Percentiles rank a stretch among this genome's conserved stretches.
These are phyloP conservation scores for Amitus sp. DNA, from an alignment of 2,888 invertebrate species.

Conservation along the genomic window DNA sequence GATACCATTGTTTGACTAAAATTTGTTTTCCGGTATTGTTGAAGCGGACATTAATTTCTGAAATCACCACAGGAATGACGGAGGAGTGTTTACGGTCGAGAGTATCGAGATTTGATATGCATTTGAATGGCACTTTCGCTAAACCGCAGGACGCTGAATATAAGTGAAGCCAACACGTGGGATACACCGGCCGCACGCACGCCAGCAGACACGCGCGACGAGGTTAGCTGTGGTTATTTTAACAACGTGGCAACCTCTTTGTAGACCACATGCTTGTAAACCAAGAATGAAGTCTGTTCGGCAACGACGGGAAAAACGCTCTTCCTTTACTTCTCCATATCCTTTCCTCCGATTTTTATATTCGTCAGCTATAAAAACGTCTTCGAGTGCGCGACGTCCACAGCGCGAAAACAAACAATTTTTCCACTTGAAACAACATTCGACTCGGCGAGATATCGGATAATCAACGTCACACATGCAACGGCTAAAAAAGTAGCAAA, in stretches of 20 bases:
- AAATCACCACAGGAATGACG: no score
- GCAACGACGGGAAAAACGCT: conserved; percentile 46
- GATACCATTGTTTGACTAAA: no score
- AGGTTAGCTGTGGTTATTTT: conserved; percentile 63
- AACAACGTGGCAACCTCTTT: conserved; percentile 66
- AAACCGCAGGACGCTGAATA: conserved; percentile 50
- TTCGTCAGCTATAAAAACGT: neutral
- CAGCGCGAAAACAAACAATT: neutral
- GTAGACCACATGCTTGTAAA: conserved; percentile 66
- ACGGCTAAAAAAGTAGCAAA: neutral
- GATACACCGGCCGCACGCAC: conserved; percentile 38
- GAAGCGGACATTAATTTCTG: no score
- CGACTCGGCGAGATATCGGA: no score
- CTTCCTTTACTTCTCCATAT: conserved; percentile 32
- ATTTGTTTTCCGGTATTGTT: no score
- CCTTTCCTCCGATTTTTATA: conserved; percentile 13
- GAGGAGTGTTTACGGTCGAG: neutral
- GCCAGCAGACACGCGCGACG: conserved; percentile 47
- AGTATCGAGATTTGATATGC: conserved; percentile 31
- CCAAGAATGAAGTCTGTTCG: conserved; percentile 64
- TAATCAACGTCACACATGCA: neutral
- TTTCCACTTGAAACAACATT: neutral
- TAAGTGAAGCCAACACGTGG: conserved; percentile 61
- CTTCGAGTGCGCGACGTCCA: neutral
- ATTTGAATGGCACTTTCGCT: conserved; percentile 40